Conservation (phyloP, 2,113 vertebrate genomes). For the Cromileptes altivelis region DNA sequence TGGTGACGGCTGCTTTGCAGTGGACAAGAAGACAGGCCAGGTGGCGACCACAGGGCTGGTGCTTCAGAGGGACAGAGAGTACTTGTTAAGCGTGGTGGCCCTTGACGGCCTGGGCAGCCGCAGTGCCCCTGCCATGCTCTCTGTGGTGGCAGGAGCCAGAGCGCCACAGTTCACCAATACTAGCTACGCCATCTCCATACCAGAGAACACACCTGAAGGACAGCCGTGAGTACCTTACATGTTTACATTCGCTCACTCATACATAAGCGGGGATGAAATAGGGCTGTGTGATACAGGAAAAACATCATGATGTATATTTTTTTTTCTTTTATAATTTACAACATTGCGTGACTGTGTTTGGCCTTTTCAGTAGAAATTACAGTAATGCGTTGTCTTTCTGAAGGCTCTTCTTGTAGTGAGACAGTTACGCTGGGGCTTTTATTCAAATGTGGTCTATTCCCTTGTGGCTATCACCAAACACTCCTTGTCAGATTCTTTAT, state of each 20-base stretch:
- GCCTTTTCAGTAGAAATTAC: background rate
- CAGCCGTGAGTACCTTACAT: conserved; percentile 85
- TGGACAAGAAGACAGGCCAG: conserved; percentile 89
- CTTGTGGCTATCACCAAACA: conserved; percentile 11
- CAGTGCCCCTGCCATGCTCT: conserved; percentile 86
- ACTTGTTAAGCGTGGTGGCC: conserved; percentile 88
- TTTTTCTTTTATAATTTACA: background rate
- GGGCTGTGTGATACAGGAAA: background rate
- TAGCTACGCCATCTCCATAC: conserved; percentile 86
- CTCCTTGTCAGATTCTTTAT: conserved; percentile 35
- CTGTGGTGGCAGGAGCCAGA: conserved; percentile 86
- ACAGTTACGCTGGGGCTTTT: background rate
- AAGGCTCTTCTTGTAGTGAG: conserved; percentile 3
- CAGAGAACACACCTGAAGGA: conserved; percentile 86
- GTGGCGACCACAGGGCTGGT: conserved; percentile 89
- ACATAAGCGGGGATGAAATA: background rate
- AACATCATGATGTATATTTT: background rate
- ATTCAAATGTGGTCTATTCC: conserved; percentile 25
- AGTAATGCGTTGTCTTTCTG: background rate
- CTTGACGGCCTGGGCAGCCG: conserved; percentile 87
- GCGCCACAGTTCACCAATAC: conserved; percentile 89
- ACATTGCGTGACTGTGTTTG: background rate
- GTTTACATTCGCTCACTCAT: background rate
- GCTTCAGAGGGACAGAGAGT: conserved; percentile 87
- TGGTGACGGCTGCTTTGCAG: conserved; percentile 88